A percentile compares a stretch with the other conserved stretches of the same genome.
These are phyloP conservation scores for Germaria angustata DNA, from an alignment of 2,888 invertebrate genomes.

Conservation along the genomic window DNA sequence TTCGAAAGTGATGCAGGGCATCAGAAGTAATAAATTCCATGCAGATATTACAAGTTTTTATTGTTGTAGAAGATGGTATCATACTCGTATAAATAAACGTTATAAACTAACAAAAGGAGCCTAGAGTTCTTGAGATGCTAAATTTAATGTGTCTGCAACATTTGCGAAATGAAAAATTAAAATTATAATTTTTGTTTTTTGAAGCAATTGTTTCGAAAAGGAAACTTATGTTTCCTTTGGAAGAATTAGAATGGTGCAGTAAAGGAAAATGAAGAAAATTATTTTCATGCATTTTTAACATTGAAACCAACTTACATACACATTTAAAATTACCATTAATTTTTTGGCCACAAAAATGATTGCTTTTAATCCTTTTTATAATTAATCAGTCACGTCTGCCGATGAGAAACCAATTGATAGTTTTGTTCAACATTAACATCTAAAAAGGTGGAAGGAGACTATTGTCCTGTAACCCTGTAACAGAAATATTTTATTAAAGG, in stretches of 20 bases:
- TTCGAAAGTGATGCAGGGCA: neutral
- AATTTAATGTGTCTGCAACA: slow-evolving; percentile 63
- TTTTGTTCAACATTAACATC: slow-evolving; percentile 14
- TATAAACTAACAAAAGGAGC: slow-evolving; percentile 42
- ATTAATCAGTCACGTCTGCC: slow-evolving; percentile 78
- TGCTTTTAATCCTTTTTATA: slow-evolving; percentile 77
- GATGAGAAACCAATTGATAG: slow-evolving; percentile 65
- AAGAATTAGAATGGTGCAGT: neutral
- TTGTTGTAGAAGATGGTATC: slow-evolving; percentile 39
- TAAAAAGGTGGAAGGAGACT: neutral
- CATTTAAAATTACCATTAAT: neutral
- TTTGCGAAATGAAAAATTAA: slow-evolving; percentile 53
- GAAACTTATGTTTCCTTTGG: neutral
- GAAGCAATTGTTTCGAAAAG: neutral
- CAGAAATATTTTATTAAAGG: slow-evolving; percentile 23
- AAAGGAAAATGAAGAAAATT: slow-evolving; percentile 41
- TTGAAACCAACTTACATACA: neutral
- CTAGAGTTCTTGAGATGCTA: slow-evolving; percentile 41
- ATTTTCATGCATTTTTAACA: slow-evolving; percentile 16
- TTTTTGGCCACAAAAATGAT: slow-evolving; percentile 37
- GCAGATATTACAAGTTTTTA: slow-evolving; percentile 31
- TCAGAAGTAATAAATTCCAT: slow-evolving; percentile 44
- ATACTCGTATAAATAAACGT: slow-evolving; percentile 10
- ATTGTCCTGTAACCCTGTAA: slow-evolving; percentile 13
- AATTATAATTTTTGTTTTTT: neutral